A percentile compares a stretch with the other conserved stretches of the same genome.
Evolutionary conservation across 2,113 vertebrate genomes (phyloP).

Genomic region (Ammodytes marinus): DNA sequence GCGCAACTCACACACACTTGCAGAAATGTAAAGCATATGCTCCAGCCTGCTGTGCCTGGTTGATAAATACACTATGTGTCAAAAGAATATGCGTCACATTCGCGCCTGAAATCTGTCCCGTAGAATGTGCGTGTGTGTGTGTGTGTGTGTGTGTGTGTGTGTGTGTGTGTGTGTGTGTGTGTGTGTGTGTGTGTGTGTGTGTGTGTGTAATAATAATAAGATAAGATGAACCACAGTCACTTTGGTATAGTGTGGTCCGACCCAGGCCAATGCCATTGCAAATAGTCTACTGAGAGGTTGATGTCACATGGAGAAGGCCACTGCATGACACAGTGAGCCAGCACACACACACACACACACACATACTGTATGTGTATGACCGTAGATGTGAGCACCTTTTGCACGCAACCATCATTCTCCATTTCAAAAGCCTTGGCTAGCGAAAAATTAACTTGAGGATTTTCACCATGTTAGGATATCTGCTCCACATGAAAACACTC

Average conservation of each 20-base stretch:
- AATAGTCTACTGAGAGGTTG: constrained; percentile 18
- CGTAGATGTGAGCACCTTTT: background rate
- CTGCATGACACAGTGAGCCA: constrained; percentile 20
- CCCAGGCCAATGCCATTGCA: constrained; percentile 30
- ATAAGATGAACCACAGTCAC: constrained; percentile 5
- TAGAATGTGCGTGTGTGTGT: background rate
- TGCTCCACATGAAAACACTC: constrained; percentile 11
- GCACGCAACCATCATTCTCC: background rate
- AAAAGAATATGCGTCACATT: background rate
- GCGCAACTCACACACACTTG: background rate
- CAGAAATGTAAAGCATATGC: background rate
- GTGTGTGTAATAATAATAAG: background rate
- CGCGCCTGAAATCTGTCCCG: background rate
- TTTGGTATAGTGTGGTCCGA: constrained; percentile 34
- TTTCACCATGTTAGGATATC: background rate
- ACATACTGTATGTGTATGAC: background rate
- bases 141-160: background rate
- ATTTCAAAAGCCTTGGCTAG: background rate
- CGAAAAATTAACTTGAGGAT: background rate
- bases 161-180: background rate
- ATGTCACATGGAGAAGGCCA: constrained; percentile 33
- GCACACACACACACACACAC: constrained; percentile 10
- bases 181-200: background rate
- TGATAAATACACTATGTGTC: background rate
- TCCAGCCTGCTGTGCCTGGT: background rate